Percentiles rank a stretch among this genome's conserved stretches.
Conservation (phyloP, 2,797 vertebrate species). For the Pempheris klunzingeri region DNA sequence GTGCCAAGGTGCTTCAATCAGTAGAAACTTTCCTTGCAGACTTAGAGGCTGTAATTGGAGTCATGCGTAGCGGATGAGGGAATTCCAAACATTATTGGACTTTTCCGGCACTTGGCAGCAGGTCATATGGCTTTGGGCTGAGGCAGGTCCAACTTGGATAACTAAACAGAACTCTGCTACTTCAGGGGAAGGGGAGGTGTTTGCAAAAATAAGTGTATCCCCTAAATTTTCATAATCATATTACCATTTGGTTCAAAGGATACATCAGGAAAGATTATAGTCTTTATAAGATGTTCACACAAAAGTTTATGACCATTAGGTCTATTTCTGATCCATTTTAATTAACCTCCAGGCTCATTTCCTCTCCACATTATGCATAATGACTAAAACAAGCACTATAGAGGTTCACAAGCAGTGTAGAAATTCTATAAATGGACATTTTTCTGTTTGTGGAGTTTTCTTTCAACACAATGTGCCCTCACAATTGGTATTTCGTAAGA, state of each 20-base stretch:
- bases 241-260: slow-evolving; percentile 22
- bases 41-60: slow-evolving; percentile 78
- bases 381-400: background rate
- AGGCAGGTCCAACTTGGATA: slow-evolving; percentile 59
- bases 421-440: background rate
- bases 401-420: slow-evolving; percentile 5
- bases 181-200: slow-evolving; percentile 21
- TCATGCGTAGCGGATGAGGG: slow-evolving; percentile 82
- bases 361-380: slow-evolving; percentile 1
- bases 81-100: slow-evolving; percentile 85
- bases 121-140: slow-evolving; percentile 75
- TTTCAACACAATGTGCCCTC: background rate
- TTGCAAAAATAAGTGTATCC: slow-evolving; percentile 6
- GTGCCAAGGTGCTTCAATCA: slow-evolving; percentile 71
- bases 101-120: slow-evolving; percentile 78
- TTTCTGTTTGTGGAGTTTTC: background rate
- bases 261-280: slow-evolving; percentile 14
- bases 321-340: slow-evolving; percentile 26
- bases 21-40: slow-evolving; percentile 62
- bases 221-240: slow-evolving; percentile 30
- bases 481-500: slow-evolving; percentile 3
- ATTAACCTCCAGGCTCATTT: slow-evolving; percentile 29
- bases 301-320: slow-evolving; percentile 8
- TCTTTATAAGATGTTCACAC: slow-evolving; percentile 4
- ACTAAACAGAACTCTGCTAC: slow-evolving; percentile 41